A percentile compares a stretch with the other conserved stretches of the same genome.
These are phyloP conservation scores for Neomorphus geoffroyi DNA, from an alignment of 2,797 vertebrate species.

Conservation along the genomic window DNA sequence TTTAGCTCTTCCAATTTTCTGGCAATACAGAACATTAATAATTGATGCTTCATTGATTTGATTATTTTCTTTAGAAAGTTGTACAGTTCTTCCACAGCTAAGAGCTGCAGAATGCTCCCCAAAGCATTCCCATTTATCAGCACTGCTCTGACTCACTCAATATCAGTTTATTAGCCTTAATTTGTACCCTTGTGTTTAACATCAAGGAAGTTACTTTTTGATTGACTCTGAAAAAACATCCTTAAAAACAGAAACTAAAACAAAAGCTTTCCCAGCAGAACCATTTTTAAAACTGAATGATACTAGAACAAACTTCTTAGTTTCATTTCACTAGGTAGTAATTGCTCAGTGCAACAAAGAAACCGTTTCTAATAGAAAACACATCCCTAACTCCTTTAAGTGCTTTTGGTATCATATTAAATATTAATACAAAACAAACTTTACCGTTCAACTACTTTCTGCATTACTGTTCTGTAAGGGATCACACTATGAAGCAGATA, in stretches of 20 bases:
- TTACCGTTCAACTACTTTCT: conserved; percentile 27
- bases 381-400: conserved; percentile 66
- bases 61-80: conserved; percentile 40
- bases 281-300: conserved; percentile 39
- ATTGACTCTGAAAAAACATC: conserved; percentile 39
- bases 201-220: conserved; percentile 40
- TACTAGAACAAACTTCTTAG: conserved; percentile 50
- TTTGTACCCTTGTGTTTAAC: conserved; percentile 28
- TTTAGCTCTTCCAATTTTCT: conserved; percentile 1
- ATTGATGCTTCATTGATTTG: conserved; percentile 39
- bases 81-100: neutral
- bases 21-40: conserved; percentile 28
- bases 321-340: conserved; percentile 49
- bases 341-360: conserved; percentile 63
- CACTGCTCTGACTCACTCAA: conserved; percentile 28
- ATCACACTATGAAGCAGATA: neutral
- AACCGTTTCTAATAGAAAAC: conserved; percentile 38
- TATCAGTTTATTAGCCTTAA: conserved; percentile 53
- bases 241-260: conserved; percentile 19
- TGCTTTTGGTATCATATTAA: conserved; percentile 72
- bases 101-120: neutral
- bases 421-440: conserved; percentile 74
- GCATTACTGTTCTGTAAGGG: conserved; percentile 30
- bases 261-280: conserved; percentile 49
- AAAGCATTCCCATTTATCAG: conserved; percentile 14